Conservation (phyloP, 1,140 invertebrate genomes). For the Drosophila subobscura region DNA sequence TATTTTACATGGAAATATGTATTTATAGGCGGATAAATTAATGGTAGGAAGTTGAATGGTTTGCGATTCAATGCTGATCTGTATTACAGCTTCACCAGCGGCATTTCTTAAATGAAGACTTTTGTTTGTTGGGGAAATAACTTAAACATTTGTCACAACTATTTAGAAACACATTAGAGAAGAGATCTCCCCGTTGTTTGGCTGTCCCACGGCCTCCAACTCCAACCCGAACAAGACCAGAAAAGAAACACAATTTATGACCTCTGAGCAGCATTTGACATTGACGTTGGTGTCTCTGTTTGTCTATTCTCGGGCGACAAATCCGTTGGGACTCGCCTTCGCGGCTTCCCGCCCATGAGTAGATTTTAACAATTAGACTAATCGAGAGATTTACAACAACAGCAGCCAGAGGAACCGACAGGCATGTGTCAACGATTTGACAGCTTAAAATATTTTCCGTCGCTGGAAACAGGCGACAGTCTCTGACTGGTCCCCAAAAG, state of each 20-base stretch:
- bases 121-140: conserved; percentile 37
- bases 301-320: conserved; percentile 61
- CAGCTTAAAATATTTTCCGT: conserved; percentile 76
- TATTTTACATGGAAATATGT: no score
- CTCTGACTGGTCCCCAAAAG: conserved; percentile 36
- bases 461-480: conserved; percentile 45
- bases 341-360: conserved; percentile 26
- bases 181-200: conserved; percentile 24
- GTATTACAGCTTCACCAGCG: conserved; percentile 12
- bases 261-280: conserved; percentile 70
- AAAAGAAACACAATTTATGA: conserved; percentile 62
- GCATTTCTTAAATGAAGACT: conserved; percentile 40
- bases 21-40: no score
- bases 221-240: conserved; percentile 18
- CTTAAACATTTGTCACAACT: conserved; percentile 69
- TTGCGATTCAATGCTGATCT: conserved; percentile 23
- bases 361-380: conserved; percentile 80
- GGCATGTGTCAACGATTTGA: conserved; percentile 78
- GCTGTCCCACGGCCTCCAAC: neutral
- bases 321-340: conserved; percentile 30
- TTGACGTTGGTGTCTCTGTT: conserved; percentile 45
- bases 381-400: conserved; percentile 75
- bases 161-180: conserved; percentile 72
- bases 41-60: no score
- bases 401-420: conserved; percentile 45